These are phyloP conservation scores for Pelecanoides urinatrix DNA, from an alignment of 2,113 vertebrate species.

Conservation along the genomic window DNA sequence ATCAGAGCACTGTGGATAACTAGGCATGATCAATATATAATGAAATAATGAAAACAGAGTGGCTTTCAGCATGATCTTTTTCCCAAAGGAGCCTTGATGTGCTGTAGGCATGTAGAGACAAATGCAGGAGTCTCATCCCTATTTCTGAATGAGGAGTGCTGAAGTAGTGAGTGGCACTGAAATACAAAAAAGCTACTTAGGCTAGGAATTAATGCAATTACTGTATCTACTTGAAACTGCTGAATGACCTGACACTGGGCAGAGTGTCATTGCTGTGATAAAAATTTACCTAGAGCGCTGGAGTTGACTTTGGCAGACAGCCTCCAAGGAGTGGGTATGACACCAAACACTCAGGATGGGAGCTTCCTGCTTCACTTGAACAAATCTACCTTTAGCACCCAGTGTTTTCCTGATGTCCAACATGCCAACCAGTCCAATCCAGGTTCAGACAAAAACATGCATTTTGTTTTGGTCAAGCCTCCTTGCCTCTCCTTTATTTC, in stretches of 20 bases:
- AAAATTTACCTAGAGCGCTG: neutral
- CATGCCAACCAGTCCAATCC: neutral
- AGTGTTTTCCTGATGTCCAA: neutral
- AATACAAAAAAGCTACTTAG: neutral
- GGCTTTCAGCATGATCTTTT: neutral
- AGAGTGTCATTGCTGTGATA: neutral
- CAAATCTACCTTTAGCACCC: neutral
- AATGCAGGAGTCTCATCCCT: neutral
- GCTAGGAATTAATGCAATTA: neutral
- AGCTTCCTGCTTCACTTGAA: neutral
- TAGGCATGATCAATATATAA: neutral
- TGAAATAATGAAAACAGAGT: neutral
- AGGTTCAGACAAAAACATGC: neutral
- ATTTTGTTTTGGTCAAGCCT: neutral
- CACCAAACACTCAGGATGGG: neutral
- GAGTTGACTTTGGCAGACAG: neutral
- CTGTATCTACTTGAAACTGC: neutral
- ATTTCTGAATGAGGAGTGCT: neutral
- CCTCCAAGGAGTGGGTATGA: neutral
- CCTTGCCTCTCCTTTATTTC: neutral
- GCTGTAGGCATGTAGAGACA: neutral
- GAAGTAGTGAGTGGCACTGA: neutral
- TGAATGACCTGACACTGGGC: neutral
- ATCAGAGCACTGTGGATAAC: neutral
- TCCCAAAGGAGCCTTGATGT: neutral